Conservation (phyloP, 2,888 invertebrate species). For the Oligia latruncula region DNA sequence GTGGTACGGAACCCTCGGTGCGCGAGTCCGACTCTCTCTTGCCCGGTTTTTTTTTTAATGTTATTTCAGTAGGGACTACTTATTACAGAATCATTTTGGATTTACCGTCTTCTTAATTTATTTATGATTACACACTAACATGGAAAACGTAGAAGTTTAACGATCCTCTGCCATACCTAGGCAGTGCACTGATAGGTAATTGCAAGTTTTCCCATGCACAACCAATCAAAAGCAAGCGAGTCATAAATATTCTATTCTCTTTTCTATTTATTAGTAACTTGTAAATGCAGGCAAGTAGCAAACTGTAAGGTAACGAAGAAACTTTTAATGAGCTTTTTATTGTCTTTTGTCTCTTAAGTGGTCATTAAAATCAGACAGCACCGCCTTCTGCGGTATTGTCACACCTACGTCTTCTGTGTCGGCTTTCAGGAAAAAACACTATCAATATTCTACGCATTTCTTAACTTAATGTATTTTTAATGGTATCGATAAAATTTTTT, state of each 20-base stretch:
- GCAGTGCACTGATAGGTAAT: constrained; percentile 22
- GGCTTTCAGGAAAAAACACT: background rate
- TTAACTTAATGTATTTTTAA: background rate
- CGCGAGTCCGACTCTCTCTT: no score
- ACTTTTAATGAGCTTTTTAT: constrained; percentile 47
- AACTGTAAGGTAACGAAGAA: constrained; percentile 22
- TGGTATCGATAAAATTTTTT: background rate
- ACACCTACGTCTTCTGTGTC: background rate
- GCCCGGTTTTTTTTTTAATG: no score
- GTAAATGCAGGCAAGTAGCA: constrained; percentile 4
- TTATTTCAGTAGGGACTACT: background rate
- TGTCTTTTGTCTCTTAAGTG: constrained; percentile 38
- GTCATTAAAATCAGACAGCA: constrained; percentile 23
- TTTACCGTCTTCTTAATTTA: background rate
- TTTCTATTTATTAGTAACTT: constrained; percentile 21
- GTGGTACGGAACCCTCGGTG: no score
- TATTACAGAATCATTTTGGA: background rate
- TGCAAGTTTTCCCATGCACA: constrained; percentile 43
- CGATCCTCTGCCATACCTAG: background rate
- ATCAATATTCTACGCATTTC: background rate
- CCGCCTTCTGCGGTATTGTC: background rate
- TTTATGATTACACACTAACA: background rate
- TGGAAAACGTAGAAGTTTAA: background rate
- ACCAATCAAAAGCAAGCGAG: constrained; percentile 26
- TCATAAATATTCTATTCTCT: constrained; percentile 31